Conservation (phyloP, 2,797 vertebrate genomes). For the Iguana delicatissima region DNA sequence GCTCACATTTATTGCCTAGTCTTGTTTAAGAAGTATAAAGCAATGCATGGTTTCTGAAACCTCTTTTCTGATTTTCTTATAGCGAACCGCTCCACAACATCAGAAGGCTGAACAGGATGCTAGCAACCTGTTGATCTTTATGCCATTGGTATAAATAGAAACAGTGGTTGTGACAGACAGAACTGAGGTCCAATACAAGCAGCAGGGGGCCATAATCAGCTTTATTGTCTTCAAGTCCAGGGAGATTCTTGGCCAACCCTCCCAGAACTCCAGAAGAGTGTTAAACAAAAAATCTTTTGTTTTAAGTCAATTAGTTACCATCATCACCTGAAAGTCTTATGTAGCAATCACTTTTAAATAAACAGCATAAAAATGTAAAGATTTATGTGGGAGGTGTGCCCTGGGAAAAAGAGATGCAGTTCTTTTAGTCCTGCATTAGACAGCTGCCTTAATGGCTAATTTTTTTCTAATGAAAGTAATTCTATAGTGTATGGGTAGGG, state of each 20-base stretch:
- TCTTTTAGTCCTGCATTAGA: not conserved
- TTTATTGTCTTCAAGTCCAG: not conserved
- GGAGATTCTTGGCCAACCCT: not conserved
- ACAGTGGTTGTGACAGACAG: not conserved
- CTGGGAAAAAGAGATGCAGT: not conserved
- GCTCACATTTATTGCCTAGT: slow-evolving; percentile 6
- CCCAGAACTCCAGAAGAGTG: not conserved
- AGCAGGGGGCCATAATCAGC: not conserved
- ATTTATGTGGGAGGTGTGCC: not conserved
- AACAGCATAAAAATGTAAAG: not conserved
- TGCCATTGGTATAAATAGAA: not conserved
- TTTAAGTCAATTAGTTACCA: no score
- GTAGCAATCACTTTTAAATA: not conserved
- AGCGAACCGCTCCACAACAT: not conserved
- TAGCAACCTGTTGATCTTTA: not conserved
- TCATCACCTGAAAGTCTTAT: no score
- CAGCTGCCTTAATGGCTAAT: not conserved
- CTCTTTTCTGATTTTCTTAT: not conserved
- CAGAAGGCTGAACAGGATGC: not conserved
- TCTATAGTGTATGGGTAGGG: not conserved
- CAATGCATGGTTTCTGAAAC: not conserved
- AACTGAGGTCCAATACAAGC: not conserved
- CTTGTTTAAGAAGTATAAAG: not conserved
- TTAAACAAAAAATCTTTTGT: no score
- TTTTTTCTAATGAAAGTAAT: not conserved